A percentile compares a stretch with the other conserved stretches of the same genome.
Evolutionary conservation across 1,140 invertebrate genomes (phyloP).

Genomic region (Neodiprion fabricii): DNA sequence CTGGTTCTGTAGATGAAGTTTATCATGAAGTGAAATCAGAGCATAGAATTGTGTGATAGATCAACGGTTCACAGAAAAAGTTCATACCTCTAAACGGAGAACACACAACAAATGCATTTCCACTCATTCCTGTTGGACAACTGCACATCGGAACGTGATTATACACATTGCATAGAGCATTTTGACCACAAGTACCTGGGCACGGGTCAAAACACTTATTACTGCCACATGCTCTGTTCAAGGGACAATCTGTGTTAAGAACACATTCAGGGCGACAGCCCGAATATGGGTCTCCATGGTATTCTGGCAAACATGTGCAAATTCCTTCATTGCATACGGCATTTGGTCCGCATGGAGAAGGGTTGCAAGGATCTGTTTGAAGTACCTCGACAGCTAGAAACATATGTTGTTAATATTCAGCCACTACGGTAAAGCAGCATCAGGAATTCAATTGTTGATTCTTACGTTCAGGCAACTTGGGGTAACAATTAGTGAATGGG

Average conservation of each 20-base stretch:
- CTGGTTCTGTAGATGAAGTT: constrained; percentile 51
- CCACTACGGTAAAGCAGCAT: constrained; percentile 27
- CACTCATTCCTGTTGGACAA: constrained; percentile 66
- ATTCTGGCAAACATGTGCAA: constrained; percentile 62
- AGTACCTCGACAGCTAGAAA: constrained; percentile 21
- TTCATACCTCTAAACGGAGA: constrained; percentile 44
- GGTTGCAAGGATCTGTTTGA: constrained; percentile 55
- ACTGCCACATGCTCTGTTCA: constrained; percentile 53
- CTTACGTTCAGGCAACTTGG: constrained; percentile 43
- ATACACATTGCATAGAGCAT: constrained; percentile 75
- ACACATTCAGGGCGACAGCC: constrained; percentile 59
- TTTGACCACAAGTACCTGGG: constrained; percentile 67
- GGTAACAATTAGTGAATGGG: constrained; percentile 73
- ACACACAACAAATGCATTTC: constrained; percentile 66
- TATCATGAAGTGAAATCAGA: neutral
- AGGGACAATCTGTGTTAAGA: constrained; percentile 55
- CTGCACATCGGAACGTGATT: constrained; percentile 76
- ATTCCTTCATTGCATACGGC: constrained; percentile 64
- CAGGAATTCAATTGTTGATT: constrained; percentile 24
- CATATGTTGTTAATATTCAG: constrained; percentile 26
- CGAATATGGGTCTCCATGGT: constrained; percentile 65
- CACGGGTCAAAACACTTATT: constrained; percentile 57
- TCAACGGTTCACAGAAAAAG: neutral
- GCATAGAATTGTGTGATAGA: neutral
- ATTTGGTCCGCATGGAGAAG: constrained; percentile 68